These are phyloP conservation scores for Notamacropus eugenii DNA, from an alignment of 2,797 vertebrate genomes.

Conservation along the genomic window DNA sequence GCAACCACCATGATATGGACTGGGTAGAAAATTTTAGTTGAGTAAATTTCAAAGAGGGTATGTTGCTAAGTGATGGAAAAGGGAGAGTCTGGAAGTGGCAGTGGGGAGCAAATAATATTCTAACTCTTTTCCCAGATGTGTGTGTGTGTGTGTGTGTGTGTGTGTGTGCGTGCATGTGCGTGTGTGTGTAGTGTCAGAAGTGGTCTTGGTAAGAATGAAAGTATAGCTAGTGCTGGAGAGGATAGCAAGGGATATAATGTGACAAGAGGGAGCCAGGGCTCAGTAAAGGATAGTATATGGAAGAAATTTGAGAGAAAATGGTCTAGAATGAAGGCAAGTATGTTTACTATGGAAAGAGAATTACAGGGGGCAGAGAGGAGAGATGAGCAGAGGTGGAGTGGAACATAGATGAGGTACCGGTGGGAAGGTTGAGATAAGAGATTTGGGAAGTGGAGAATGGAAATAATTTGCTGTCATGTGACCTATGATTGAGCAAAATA, in stretches of 20 bases:
- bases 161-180: no score
- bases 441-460: background rate
- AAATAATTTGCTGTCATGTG: background rate
- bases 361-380: background rate
- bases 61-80: no score
- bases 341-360: background rate
- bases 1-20: no score
- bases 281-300: background rate
- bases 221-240: background rate
- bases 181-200: background rate
- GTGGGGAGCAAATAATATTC: no score
- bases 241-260: background rate
- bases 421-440: background rate
- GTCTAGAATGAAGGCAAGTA: background rate
- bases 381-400: background rate
- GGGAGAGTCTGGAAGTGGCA: no score
- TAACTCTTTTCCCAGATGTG: no score
- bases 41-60: no score
- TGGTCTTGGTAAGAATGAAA: background rate
- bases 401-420: background rate
- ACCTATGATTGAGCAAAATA: background rate
- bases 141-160: no score
- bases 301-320: background rate
- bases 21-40: no score
- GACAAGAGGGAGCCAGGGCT: background rate